Evolutionary conservation across 1,140 invertebrate species (phyloP), one percentile per base, ranked within the genome.

Genomic region (Cyclargus thomasi): DNA sequence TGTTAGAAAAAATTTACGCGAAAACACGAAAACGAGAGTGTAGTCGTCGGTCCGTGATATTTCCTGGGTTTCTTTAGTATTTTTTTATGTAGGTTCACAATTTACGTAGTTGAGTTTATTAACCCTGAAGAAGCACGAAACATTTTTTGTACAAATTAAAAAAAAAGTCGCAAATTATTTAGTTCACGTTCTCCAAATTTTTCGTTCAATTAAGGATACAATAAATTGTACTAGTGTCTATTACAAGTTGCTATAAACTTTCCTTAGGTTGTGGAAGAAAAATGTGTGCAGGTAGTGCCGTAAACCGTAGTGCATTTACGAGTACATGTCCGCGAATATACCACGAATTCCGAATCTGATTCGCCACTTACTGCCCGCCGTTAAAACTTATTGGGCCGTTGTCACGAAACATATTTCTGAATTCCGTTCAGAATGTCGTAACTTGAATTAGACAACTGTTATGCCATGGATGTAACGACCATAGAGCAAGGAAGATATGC

Each of bases 271-370:
- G 29, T n/a, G 1, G 29, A 29, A 29, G 29, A 29, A 29, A 29
- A 29, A 29, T 29, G 29, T 29, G 29, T 29, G 8, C 29, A 29
- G 29, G 29, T 29, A 29, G 29, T 29, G 29, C 29, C 29, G 29
- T 29, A 29, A 8, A 4, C 29, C 29, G 39, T 59, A 59, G 55
- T 59, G 55, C 55, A 59, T 59, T 59, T 59, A 59, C n/a, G n/a
- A n/a, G n/a, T n/a, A n/a, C 55, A 20, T 59, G 55, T 59, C 55
- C 18, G 55, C 55, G 55, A 59, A 59, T 55, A 55, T 20, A 36
- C 67, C 68, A 73, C 68, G 71, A 73, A 73, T 65, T 68, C 66
- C 64, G 18, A 73, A 73, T 70, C 65, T 66, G 69, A 68, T 65
- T 57, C 68, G 68, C 63, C 64, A 68, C 65, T 73, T 63, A 65